Conservation (phyloP, 2,113 vertebrate genomes). For the Chlamydotis undulata region DNA sequence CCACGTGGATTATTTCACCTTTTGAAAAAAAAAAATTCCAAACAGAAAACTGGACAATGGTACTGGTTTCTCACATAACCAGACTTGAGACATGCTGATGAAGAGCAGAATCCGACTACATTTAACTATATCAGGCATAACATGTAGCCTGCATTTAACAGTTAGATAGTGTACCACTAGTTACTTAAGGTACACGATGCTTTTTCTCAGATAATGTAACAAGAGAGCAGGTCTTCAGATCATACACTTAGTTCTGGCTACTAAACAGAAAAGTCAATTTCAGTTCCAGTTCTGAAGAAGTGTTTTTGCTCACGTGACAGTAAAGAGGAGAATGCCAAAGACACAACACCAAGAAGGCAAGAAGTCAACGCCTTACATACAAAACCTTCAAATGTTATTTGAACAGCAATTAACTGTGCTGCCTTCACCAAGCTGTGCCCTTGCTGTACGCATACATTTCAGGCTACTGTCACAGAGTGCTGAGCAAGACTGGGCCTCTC, state of each 20-base stretch:
- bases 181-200: background rate
- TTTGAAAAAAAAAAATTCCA: background rate
- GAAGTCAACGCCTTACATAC: background rate
- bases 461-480: background rate
- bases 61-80: background rate
- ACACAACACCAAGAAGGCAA: background rate
- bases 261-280: background rate
- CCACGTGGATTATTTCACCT: background rate
- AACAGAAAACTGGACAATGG: background rate
- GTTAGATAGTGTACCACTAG: background rate
- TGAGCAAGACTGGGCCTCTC: background rate
- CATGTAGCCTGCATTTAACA: background rate
- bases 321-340: background rate
- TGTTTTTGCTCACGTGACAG: background rate
- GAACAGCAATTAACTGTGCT: accelerated
- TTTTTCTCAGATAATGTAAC: background rate
- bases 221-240: background rate
- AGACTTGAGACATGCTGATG: background rate
- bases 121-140: background rate
- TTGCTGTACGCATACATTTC: accelerated
- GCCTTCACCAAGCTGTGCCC: background rate
- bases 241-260: background rate
- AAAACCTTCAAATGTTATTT: background rate
- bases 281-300: background rate
- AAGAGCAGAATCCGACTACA: background rate